Conservation (phyloP, 2,888 invertebrate genomes). For the Andrena marginata region DNA sequence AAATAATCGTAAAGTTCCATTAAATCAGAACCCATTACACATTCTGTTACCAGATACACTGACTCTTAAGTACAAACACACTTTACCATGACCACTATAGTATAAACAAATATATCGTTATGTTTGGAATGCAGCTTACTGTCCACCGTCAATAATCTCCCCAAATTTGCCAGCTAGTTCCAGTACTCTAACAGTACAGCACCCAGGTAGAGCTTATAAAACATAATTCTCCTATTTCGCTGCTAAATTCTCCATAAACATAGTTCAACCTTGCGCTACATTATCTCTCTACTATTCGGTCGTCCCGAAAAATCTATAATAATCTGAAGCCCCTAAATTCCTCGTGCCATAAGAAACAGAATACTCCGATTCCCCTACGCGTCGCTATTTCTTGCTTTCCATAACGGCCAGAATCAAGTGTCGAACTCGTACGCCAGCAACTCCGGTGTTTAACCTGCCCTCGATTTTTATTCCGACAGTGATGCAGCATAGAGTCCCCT, state of each 20-base stretch:
- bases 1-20: background rate
- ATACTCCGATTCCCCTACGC: too few relatives aligned
- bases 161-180: conserved; percentile 90
- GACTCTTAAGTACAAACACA: background rate
- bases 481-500: conserved; percentile 91
- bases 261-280: too few relatives aligned
- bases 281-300: too few relatives aligned
- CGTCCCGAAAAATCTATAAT: too few relatives aligned
- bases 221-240: conserved; percentile 26
- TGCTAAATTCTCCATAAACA: conserved; percentile 6
- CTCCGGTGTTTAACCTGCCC: conserved; percentile 1
- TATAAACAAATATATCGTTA: conserved; percentile 30
- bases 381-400: too few relatives aligned
- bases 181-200: conserved; percentile 89
- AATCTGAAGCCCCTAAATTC: too few relatives aligned
- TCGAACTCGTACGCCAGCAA: background rate
- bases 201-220: conserved; percentile 87
- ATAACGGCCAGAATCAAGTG: background rate
- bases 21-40: background rate
- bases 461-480: conserved; percentile 84
- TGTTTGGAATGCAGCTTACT: conserved; percentile 89
- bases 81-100: conserved; percentile 11
- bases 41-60: background rate
- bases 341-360: too few relatives aligned
- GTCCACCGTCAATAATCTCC: conserved; percentile 86